These are phyloP conservation scores for Megaceryle alcyon DNA, from an alignment of 2,797 vertebrate species.

Conservation along the genomic window DNA sequence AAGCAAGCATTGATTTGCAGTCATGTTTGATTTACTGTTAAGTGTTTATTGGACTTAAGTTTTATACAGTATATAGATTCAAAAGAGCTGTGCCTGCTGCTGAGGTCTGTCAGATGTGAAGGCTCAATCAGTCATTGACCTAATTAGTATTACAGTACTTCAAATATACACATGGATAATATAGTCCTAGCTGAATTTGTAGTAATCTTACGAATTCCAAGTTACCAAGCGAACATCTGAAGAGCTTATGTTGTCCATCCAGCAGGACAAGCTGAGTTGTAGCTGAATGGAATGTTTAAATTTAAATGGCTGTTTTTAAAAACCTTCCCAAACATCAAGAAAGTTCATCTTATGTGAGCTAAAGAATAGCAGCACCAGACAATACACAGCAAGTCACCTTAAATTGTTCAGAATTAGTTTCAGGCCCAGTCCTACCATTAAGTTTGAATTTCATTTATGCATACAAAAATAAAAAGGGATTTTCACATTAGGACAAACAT, in stretches of 20 bases:
- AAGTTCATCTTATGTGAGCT: conserved; percentile 23
- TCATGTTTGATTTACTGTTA: conserved; percentile 45
- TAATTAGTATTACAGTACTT: conserved; percentile 59
- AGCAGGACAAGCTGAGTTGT: conserved; percentile 12
- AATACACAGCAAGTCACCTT: conserved; percentile 27
- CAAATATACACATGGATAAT: conserved; percentile 35
- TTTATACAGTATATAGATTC: conserved; percentile 27
- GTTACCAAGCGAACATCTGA: not conserved
- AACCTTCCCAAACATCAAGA: conserved; percentile 33
- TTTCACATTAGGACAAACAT: conserved; percentile 40
- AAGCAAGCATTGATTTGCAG: conserved; percentile 52
- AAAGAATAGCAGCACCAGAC: not conserved
- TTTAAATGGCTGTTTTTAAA: conserved; percentile 31
- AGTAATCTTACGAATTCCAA: conserved; percentile 13
- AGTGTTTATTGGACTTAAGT: conserved; percentile 35
- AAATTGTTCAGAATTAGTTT: not conserved
- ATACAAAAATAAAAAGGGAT: conserved; percentile 66
- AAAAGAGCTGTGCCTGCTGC: conserved; percentile 54
- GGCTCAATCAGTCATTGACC: conserved; percentile 41
- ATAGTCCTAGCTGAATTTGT: conserved; percentile 26
- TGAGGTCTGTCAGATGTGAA: conserved; percentile 59
- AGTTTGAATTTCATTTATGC: conserved; percentile 14
- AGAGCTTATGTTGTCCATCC: conserved; percentile 1
- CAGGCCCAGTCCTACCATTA: conserved; percentile 29
- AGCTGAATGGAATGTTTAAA: conserved; percentile 56